phyloP scores from a whole-genome alignment of 2,113 vertebrate species.

The Anser brachyrhynchus region DNA sequence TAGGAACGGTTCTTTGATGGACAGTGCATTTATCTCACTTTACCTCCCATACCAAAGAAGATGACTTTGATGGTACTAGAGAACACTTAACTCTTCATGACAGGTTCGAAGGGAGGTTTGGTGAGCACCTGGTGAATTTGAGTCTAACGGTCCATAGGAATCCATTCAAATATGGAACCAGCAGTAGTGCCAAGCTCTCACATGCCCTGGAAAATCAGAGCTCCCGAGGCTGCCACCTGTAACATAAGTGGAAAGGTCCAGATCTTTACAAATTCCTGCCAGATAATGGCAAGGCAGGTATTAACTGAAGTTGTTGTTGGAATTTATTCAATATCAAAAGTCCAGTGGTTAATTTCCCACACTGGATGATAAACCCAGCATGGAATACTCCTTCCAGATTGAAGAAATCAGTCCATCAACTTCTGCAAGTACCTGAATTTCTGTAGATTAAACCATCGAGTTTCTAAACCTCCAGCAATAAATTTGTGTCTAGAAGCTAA shows the following conservation, averaged over 20 bases:
- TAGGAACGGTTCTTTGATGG: constrained; percentile 70
- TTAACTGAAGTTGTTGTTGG: constrained; percentile 36
- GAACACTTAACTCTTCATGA: constrained; percentile 70
- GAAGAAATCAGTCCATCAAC: constrained; percentile 70
- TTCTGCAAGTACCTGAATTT: constrained; percentile 68
- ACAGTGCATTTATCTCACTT: constrained; percentile 65
- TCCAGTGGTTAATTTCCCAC: constrained; percentile 47
- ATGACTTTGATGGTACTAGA: constrained; percentile 69
- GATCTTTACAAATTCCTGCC: constrained; percentile 71
- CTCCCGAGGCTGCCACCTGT: constrained; percentile 71
- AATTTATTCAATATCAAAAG: constrained; percentile 47
- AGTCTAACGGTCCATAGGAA: constrained; percentile 71
- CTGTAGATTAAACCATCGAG: constrained; percentile 74
- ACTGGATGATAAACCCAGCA: constrained; percentile 48
- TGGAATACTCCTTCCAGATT: constrained; percentile 58
- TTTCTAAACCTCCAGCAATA: constrained; percentile 69
- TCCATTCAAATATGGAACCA: constrained; percentile 72
- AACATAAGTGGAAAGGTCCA: constrained; percentile 74
- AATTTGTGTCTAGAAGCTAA: constrained; percentile 57
- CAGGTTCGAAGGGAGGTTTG: constrained; percentile 72
- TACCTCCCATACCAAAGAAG: constrained; percentile 68
- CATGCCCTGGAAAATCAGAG: constrained; percentile 74
- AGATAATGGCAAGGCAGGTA: constrained; percentile 60
- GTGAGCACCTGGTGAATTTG: constrained; percentile 70
- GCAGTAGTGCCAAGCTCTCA: constrained; percentile 71